A percentile compares a stretch with the other conserved stretches of the same genome.
These are phyloP conservation scores for Ophion obscuratus DNA, from an alignment of 2,888 invertebrate genomes.

Conservation along the genomic window DNA sequence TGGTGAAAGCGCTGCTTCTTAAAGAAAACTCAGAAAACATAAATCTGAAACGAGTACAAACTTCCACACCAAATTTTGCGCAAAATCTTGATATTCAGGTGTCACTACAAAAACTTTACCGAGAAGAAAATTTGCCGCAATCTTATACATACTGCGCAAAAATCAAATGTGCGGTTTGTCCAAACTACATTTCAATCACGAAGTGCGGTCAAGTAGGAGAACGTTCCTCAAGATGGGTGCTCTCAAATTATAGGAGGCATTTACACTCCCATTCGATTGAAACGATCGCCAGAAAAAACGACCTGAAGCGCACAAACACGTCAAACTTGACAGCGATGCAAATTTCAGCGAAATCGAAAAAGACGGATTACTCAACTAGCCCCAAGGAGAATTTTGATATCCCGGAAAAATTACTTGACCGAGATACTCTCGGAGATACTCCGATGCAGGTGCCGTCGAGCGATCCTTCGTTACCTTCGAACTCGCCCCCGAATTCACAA, in stretches of 20 bases:
- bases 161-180: too few relatives aligned
- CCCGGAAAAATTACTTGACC: constrained; percentile 20
- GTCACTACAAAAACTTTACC: too few relatives aligned
- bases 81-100: too few relatives aligned
- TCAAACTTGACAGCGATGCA: constrained; percentile 23
- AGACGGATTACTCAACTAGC: constrained; percentile 11
- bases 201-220: not conserved
- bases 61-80: too few relatives aligned
- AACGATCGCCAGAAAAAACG: constrained; percentile 8
- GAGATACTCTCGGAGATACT: not conserved
- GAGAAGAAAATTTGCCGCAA: too few relatives aligned
- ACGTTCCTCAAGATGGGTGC: too few relatives aligned
- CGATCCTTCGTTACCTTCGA: not conserved
- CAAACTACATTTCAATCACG: too few relatives aligned
- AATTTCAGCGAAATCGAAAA: constrained; percentile 9
- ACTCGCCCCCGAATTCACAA: too few relatives aligned
- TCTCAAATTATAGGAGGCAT: constrained; percentile 54
- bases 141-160: too few relatives aligned
- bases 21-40: too few relatives aligned
- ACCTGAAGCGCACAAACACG: constrained; percentile 18
- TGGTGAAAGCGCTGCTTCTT: constrained; percentile 28
- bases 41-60: too few relatives aligned
- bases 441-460: not conserved
- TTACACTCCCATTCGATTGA: constrained; percentile 33
- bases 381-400: constrained; percentile 22